Evolutionary conservation across 2,113 vertebrate species (phyloP).

Genomic region (Gallinago media): DNA sequence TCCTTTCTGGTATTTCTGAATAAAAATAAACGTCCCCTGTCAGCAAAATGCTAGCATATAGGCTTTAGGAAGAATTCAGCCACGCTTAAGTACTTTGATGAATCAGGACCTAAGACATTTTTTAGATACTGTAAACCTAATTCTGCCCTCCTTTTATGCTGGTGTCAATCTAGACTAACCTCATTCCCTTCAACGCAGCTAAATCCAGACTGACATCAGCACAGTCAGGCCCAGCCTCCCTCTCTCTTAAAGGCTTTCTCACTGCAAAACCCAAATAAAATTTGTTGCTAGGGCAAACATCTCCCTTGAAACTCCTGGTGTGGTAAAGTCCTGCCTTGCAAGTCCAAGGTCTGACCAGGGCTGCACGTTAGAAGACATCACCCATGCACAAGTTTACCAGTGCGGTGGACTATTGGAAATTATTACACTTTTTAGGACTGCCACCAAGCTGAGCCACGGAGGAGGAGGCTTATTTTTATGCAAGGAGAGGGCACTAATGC

Average conservation of each 20-base stretch:
- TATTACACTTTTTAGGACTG: neutral
- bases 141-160: constrained; percentile 35
- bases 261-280: neutral
- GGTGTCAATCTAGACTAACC: constrained; percentile 35
- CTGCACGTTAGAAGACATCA: neutral
- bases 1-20: constrained; percentile 24
- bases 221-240: neutral
- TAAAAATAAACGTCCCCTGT: constrained; percentile 7
- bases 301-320: neutral
- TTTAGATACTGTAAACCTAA: constrained; percentile 29
- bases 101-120: constrained; percentile 47
- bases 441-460: neutral
- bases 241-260: neutral
- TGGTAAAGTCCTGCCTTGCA: neutral
- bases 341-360: neutral
- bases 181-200: neutral
- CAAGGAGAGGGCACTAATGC: neutral
- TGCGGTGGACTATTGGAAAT: neutral
- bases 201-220: constrained; percentile 47
- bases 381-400: accelerated
- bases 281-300: neutral
- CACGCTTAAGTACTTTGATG: constrained; percentile 15
- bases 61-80: constrained; percentile 40
- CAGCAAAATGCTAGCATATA: constrained; percentile 46
- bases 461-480: neutral